Evolutionary conservation across 2,797 vertebrate genomes (phyloP).

Genomic region (Lemur catta): DNA sequence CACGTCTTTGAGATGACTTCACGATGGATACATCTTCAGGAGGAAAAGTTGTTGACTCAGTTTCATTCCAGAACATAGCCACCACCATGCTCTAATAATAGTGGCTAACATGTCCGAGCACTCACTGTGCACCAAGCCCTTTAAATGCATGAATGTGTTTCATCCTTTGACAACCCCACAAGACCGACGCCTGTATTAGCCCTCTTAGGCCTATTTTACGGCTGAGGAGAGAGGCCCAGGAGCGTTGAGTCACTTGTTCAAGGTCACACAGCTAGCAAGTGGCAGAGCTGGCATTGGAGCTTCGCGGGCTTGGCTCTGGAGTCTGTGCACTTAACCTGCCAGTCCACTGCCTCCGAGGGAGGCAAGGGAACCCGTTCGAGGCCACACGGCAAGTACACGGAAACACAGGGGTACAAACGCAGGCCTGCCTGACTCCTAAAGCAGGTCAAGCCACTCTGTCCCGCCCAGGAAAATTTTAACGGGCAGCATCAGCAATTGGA

Average conservation of each 20-base stretch:
- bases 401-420: background rate
- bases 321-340: background rate
- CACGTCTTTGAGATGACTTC: background rate
- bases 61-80: background rate
- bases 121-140: background rate
- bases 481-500: background rate
- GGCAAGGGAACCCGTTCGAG: background rate
- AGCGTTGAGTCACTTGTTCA: background rate
- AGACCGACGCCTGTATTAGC: background rate
- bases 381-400: background rate
- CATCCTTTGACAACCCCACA: background rate
- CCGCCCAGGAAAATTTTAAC: background rate
- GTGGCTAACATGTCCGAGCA: background rate
- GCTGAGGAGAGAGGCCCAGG: background rate
- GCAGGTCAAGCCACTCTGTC: background rate
- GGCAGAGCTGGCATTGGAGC: background rate
- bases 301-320: fast-evolving
- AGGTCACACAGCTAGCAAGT: background rate
- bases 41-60: background rate
- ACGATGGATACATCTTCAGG: background rate
- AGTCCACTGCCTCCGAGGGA: background rate
- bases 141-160: background rate
- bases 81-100: no score
- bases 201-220: background rate
- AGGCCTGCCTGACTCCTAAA: background rate